Evolutionary conservation across 2,888 invertebrate species (phyloP).

Genomic region (Drosophila meridionalis): DNA sequence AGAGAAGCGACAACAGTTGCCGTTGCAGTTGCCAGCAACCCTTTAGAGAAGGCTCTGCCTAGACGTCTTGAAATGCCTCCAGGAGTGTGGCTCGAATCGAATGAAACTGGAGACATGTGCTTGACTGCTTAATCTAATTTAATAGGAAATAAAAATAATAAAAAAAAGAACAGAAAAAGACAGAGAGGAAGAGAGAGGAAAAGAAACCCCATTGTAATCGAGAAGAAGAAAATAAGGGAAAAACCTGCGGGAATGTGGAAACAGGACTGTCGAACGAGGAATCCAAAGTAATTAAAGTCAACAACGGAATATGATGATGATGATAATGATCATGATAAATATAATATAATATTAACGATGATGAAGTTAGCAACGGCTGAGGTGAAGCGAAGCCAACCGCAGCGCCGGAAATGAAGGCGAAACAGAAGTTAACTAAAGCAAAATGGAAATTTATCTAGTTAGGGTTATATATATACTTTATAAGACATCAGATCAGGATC

Average conservation of each 20-base stretch:
- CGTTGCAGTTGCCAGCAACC: not conserved
- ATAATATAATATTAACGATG: not conserved
- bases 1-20: conserved; percentile 3
- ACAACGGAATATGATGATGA: conserved; percentile 30
- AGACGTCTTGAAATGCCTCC: conserved; percentile 36
- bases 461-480: not conserved
- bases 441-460: not conserved
- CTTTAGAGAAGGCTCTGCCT: not conserved
- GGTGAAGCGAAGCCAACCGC: conserved; percentile 55
- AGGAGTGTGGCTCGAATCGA: conserved; percentile 17
- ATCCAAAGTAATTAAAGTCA: conserved; percentile 66
- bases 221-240: conserved; percentile 62
- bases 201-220: conserved; percentile 36
- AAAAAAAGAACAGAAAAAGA: not conserved
- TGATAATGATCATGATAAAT: conserved; percentile 11
- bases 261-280: conserved; percentile 39
- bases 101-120: conserved; percentile 66
- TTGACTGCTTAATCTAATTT: conserved; percentile 80
- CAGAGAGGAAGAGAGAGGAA: not conserved
- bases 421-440: conserved; percentile 9
- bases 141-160: conserved; percentile 45
- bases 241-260: conserved; percentile 63
- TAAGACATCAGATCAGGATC: not conserved
- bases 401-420: conserved; percentile 70
- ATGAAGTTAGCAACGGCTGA: conserved; percentile 22